phyloP scores from a whole-genome alignment of 2,113 vertebrate genomes.

The Sebastes schlegelii region DNA sequence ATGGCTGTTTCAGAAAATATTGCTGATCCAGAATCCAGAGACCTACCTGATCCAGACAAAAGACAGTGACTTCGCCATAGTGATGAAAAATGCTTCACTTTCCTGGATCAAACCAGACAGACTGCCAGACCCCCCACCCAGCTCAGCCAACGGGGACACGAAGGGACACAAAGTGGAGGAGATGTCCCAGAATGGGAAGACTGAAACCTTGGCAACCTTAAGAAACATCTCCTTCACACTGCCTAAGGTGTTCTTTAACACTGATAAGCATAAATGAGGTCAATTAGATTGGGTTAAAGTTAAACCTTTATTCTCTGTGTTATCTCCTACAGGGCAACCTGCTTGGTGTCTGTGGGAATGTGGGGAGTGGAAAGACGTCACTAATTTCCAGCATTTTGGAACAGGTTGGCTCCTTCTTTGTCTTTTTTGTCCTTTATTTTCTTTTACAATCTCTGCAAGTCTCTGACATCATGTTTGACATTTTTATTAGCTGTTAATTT shows the following conservation, averaged over 20 bases:
- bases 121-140: not conserved
- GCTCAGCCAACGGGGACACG: not conserved
- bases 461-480: not conserved
- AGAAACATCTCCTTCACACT: slow-evolving; percentile 83
- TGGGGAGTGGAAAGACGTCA: slow-evolving; percentile 90
- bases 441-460: not conserved
- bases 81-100: slow-evolving; percentile 85
- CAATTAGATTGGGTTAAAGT: not conserved
- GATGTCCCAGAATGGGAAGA: not conserved
- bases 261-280: fast-evolving
- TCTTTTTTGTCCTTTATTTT: not conserved
- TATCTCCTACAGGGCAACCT: slow-evolving; percentile 83
- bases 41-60: slow-evolving; percentile 80
- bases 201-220: slow-evolving; percentile 57
- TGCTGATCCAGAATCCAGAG: slow-evolving; percentile 83
- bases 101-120: slow-evolving; percentile 76
- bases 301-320: not conserved
- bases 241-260: slow-evolving; percentile 80
- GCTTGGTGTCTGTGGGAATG: slow-evolving; percentile 89
- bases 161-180: slow-evolving; percentile 3
- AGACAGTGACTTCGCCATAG: slow-evolving; percentile 76
- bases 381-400: slow-evolving; percentile 88
- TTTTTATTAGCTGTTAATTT: not conserved
- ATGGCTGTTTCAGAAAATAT: slow-evolving; percentile 82
- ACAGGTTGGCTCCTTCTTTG: slow-evolving; percentile 79